Conservation (phyloP, 1,140 invertebrate species). For the Colletes latitarsis region DNA sequence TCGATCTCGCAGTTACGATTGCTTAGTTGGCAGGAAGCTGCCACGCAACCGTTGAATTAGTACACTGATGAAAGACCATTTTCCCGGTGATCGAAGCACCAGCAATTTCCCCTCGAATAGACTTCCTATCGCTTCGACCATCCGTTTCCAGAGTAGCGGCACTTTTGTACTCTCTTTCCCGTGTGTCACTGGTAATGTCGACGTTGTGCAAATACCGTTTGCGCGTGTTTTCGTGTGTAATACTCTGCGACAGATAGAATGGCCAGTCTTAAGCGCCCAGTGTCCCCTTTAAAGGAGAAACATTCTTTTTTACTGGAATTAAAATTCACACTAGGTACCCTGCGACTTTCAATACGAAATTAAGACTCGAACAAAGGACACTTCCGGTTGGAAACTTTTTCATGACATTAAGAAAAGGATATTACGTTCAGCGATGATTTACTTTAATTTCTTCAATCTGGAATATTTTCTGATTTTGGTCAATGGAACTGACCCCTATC, state of each 20-base stretch:
- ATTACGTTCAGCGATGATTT: too few relatives aligned
- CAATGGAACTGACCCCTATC: too few relatives aligned
- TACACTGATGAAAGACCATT: slow-evolving; percentile 54
- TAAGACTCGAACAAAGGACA: too few relatives aligned
- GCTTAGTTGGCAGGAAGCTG: slow-evolving; percentile 34
- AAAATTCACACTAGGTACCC: too few relatives aligned
- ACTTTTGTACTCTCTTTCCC: not conserved
- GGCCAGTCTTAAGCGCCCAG: too few relatives aligned
- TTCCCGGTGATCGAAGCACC: slow-evolving; percentile 47
- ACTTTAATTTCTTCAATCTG: too few relatives aligned
- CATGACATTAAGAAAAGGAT: too few relatives aligned
- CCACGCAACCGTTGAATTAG: slow-evolving; percentile 51
- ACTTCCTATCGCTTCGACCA: not conserved
- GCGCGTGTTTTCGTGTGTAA: not conserved
- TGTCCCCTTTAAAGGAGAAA: too few relatives aligned
- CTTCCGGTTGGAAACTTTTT: too few relatives aligned
- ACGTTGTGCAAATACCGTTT: not conserved
- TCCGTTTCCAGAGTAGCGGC: not conserved
- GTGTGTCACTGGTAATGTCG: not conserved
- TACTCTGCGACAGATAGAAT: not conserved
- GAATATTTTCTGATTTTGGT: too few relatives aligned
- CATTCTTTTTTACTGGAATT: too few relatives aligned
- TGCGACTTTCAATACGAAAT: too few relatives aligned
- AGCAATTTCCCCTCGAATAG: slow-evolving; percentile 33
- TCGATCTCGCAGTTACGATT: not conserved